Evolutionary conservation across 2,888 invertebrate genomes (phyloP), one percentile per base, ranked within the genome.

Genomic region (Meliscaeva auricollis): DNA sequence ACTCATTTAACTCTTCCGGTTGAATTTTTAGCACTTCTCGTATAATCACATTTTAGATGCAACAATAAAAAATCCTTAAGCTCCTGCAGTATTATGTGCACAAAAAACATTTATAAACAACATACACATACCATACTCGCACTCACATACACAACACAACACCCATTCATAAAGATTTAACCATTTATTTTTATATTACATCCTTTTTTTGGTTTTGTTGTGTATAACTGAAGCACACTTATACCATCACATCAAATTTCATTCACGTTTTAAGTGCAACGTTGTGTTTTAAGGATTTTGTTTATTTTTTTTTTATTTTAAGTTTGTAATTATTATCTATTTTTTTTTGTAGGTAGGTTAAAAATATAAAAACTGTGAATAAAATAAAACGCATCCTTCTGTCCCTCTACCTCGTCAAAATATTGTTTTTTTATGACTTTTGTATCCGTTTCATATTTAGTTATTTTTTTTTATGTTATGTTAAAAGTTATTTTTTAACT

Each of bases 1-100:
- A 84, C 80, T 80, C 79, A 84, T 84, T 84, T 84, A 72, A 80
- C 75, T 84, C 75, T 75, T 84, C 80, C 75, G 80, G 75, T 76
- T 84, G 84, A 76, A 54, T 66, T 66, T 66, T 54, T 35, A 26
- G 17, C 44, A 20, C 35, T 20, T n/a, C 35, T 11, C 26, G 50
- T 69, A 54, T 68, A 66, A 84, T 79, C 58, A 72, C 72, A 75
- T 75, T 75, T 80, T 72, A 80, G 66, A 76, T 72, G 75, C 70
- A 58, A 68, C 72, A 75, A 72, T 76, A 79, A 84, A 84, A 48
- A 82, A 64, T 46, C 26, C 60, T 64, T 38, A 26, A 66, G 56
- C 79, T 74, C 64, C 54, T 62, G 54, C 77, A 56, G 54, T 46
- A 20, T 35, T 22, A 15, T 30, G 44, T 75, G 70, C 77, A 73